Base-by-base conservation (phyloP, 1,140 invertebrate species). In the Vollenhovia emeryi region DNA sequence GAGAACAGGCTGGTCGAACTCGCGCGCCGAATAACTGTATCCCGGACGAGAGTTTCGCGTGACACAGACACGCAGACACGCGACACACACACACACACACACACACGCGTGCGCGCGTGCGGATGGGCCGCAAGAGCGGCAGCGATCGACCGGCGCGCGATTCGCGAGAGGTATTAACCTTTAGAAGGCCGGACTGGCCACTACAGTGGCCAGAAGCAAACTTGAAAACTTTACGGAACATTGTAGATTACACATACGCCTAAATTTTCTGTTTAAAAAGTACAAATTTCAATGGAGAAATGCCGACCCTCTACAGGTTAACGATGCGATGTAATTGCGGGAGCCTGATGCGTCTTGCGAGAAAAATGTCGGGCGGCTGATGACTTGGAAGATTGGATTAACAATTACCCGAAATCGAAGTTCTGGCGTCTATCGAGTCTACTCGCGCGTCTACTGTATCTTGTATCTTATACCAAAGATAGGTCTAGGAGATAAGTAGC, bases 11-110 rank as follows among this genome's bases (percentile, higher is more conserved):
- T 40, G 18, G 11, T n/a, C 13, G 4, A 27, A 75, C n/a, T 24
- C 43, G 24, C n/a, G 43, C 15, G 30, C 13, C 33, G 62, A 33
- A 79, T 79, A 79, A 79, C 76, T 68, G 76, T 68, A 68, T 43
- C 1, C 48, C 15, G 59, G 0, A 40, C 60, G 27, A 40, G 21
- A 43, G 30, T 50, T 11, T 57, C 43, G 27, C 55, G 21, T 13
- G 7, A 59, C 8, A 60, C n/a, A n/a, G n/a, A n/a, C n/a, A n/a
- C n/a, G n/a, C n/a, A n/a, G n/a, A n/a, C n/a, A n/a, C n/a, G n/a
- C n/a, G n/a, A n/a, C n/a, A n/a, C n/a, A n/a, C n/a, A n/a, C n/a
- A n/a, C n/a, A n/a, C n/a, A n/a, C n/a, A n/a, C 11, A 4, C n/a
- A n/a, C 30, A 62, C 45, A 18, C 7, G n/a, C 7, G 13, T 13